Conservation (phyloP, 2,113 vertebrate genomes). For the Collichthys lucidus region DNA sequence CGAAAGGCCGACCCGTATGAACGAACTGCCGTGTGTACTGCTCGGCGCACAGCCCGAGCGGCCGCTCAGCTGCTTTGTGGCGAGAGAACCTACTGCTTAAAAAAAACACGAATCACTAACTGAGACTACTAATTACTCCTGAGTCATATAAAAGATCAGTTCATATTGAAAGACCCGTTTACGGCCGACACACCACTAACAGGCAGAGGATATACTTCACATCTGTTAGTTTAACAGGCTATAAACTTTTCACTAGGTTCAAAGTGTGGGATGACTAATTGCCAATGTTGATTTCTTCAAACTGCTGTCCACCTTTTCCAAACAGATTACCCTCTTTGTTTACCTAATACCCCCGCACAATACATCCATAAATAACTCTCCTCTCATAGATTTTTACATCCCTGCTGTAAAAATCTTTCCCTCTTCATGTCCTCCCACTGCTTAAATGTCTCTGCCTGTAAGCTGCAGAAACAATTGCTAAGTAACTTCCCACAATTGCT, state of each 20-base stretch:
- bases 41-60: too few species aligned
- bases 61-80: too few species aligned
- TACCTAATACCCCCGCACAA: conserved; percentile 11
- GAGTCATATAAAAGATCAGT: too few species aligned
- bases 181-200: too few species aligned
- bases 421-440: conserved; percentile 5
- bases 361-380: background rate
- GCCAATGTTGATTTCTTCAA: conserved; percentile 47
- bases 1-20: too few species aligned
- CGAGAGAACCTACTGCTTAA: too few species aligned
- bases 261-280: background rate
- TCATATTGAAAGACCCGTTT: too few species aligned
- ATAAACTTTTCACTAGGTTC: background rate
- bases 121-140: too few species aligned
- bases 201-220: too few species aligned
- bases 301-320: background rate
- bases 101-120: too few species aligned
- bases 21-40: too few species aligned
- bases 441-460: conserved; percentile 4
- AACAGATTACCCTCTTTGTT: conserved; percentile 26
- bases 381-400: conserved; percentile 21
- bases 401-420: background rate
- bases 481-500: conserved; percentile 8
- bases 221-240: background rate
- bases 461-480: conserved; percentile 4